phyloP scores from a whole-genome alignment of 2,113 vertebrate genomes.

The Andinoacara biseriatus region DNA sequence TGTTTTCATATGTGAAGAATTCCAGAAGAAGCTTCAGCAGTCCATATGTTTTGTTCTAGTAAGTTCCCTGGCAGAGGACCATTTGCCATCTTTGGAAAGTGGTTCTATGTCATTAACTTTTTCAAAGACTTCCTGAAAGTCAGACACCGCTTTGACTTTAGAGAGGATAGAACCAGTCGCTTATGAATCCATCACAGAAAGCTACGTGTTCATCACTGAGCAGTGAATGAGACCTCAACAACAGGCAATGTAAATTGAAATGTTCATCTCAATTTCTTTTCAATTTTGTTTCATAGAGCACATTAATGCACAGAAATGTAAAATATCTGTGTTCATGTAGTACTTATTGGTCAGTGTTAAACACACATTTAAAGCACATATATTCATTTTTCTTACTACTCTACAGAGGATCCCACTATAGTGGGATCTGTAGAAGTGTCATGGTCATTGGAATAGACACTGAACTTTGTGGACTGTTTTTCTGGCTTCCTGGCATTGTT shows the following conservation, averaged over 20 bases:
- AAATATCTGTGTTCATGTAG: not conserved
- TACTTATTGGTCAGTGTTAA: not conserved
- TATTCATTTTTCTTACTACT: no score
- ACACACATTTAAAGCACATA: not conserved
- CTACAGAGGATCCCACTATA: not conserved
- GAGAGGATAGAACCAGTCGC: not conserved
- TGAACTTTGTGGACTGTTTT: no score
- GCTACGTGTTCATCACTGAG: not conserved
- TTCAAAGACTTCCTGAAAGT: slow-evolving; percentile 24
- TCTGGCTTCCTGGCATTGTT: no score
- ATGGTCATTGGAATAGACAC: no score
- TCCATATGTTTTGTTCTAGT: slow-evolving; percentile 68
- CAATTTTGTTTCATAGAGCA: no score
- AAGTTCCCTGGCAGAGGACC: slow-evolving; percentile 64
- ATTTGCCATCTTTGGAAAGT: slow-evolving; percentile 15
- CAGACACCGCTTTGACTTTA: not conserved
- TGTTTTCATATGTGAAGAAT: slow-evolving; percentile 73
- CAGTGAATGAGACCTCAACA: not conserved
- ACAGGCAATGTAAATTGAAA: not conserved
- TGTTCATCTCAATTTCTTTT: not conserved
- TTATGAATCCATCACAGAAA: not conserved
- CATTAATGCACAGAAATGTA: not conserved
- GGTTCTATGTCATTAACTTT: slow-evolving; percentile 32
- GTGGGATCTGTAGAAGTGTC: no score
- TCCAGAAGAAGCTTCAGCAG: slow-evolving; percentile 49